These are phyloP conservation scores for Heliconius hortense DNA, from an alignment of 2,888 invertebrate genomes.

Conservation along the genomic window DNA sequence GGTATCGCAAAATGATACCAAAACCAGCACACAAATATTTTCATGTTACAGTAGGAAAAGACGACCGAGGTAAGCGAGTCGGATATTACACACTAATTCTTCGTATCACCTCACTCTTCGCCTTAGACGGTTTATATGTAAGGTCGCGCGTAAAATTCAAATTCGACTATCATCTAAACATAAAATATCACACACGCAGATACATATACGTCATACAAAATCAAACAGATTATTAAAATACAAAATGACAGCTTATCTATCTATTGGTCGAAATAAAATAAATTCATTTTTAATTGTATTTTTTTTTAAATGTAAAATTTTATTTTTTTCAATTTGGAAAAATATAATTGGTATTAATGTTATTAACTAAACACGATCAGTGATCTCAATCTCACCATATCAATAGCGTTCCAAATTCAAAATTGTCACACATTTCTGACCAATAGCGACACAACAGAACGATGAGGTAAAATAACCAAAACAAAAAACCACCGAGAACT, in stretches of 20 bases:
- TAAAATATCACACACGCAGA: slow-evolving; percentile 40
- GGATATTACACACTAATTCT: slow-evolving; percentile 41
- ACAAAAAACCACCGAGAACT: slow-evolving; percentile 25
- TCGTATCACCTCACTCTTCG: background rate
- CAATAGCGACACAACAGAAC: slow-evolving; percentile 29
- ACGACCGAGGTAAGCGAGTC: slow-evolving; percentile 66
- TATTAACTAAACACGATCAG: background rate
- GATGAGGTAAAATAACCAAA: slow-evolving; percentile 27
- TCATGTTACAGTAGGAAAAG: slow-evolving; percentile 67
- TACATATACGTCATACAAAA: slow-evolving; percentile 21
- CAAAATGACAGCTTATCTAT: slow-evolving; percentile 19
- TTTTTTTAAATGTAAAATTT: background rate
- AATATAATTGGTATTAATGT: background rate
- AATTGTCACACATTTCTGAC: slow-evolving; percentile 20
- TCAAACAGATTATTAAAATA: slow-evolving; percentile 14
- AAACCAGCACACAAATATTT: slow-evolving; percentile 57
- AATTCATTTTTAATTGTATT: background rate
- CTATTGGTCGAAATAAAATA: slow-evolving; percentile 20
- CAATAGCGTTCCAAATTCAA: slow-evolving; percentile 20
- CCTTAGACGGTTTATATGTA: slow-evolving; percentile 52
- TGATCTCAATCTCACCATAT: background rate
- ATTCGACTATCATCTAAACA: slow-evolving; percentile 62
- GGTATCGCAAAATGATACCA: slow-evolving; percentile 63
- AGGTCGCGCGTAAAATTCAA: slow-evolving; percentile 59
- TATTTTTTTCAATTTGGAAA: slow-evolving; percentile 11